A percentile compares a stretch with the other conserved stretches of the same genome.
Conservation (phyloP, 2,888 invertebrate genomes). For the Mythimna loreyi region DNA sequence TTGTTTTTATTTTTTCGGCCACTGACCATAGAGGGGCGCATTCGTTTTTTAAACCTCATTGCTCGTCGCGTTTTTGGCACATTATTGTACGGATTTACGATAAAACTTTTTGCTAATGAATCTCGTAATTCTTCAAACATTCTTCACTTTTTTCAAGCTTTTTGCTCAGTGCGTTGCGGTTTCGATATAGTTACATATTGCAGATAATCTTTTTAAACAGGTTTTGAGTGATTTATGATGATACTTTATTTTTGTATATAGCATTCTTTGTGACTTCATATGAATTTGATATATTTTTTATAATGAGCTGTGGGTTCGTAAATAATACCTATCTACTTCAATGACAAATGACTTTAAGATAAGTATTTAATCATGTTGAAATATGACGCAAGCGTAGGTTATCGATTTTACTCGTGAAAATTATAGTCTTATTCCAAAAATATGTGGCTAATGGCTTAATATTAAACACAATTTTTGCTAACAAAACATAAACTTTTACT, state of each 20-base stretch:
- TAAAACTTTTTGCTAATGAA: conserved; percentile 84
- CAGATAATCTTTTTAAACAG: not conserved
- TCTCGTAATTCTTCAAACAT: conserved; percentile 71
- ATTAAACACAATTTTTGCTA: conserved; percentile 11
- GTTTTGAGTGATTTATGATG: not conserved
- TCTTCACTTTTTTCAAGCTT: conserved; percentile 42
- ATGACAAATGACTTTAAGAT: not conserved
- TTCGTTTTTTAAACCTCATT: conserved; percentile 77
- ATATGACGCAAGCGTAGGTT: too few species aligned
- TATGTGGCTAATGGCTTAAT: too few species aligned
- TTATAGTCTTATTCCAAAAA: too few species aligned
- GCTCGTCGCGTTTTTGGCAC: conserved; percentile 82
- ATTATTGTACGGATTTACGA: conserved; percentile 85
- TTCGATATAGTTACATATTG: conserved; percentile 17
- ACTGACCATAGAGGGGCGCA: conserved; percentile 73
- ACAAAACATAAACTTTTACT: conserved; percentile 35
- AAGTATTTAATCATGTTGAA: too few species aligned
- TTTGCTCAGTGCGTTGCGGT: conserved; percentile 35
- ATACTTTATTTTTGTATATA: not conserved
- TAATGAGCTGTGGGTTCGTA: not conserved
- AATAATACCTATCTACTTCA: not conserved
- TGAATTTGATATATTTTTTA: not conserved
- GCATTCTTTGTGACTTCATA: not conserved
- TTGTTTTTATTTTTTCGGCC: conserved; percentile 71
- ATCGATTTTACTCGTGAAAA: not conserved